A percentile compares a stretch with the other conserved stretches of the same genome.
Conservation (phyloP, 2,797 vertebrate genomes). For the Takifugu rubripes region DNA sequence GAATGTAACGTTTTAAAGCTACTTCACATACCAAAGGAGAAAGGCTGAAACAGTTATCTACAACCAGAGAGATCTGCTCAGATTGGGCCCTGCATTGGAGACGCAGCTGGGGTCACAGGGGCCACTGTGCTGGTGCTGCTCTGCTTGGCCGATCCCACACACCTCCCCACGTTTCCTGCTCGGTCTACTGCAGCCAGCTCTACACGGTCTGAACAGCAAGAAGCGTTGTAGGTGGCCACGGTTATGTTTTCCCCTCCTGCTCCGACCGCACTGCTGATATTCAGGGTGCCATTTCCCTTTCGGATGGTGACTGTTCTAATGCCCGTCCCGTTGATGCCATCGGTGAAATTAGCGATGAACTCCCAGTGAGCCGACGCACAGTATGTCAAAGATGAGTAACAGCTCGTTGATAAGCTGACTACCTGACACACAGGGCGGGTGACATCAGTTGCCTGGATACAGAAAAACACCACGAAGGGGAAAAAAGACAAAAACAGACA, state of each 20-base stretch:
- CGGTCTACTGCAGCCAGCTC: slow-evolving; percentile 61
- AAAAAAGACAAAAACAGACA: not conserved
- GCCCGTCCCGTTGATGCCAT: slow-evolving; percentile 63
- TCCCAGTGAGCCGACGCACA: slow-evolving; percentile 58
- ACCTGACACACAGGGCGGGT: slow-evolving; percentile 45
- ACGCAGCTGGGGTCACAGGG: slow-evolving; percentile 7
- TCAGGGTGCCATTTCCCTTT: slow-evolving; percentile 58
- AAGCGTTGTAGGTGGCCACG: slow-evolving; percentile 50
- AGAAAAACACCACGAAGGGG: not conserved
- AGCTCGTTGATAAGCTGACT: slow-evolving; percentile 30
- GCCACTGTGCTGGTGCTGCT: not conserved
- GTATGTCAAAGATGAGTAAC: slow-evolving; percentile 33
- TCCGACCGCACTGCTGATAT: slow-evolving; percentile 28
- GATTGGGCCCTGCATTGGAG: slow-evolving; percentile 21
- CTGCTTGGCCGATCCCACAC: slow-evolving; percentile 44
- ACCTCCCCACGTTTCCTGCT: slow-evolving; percentile 64
- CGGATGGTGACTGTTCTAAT: slow-evolving; percentile 41
- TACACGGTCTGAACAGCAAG: slow-evolving; percentile 65
- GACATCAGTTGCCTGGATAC: slow-evolving; percentile 57
- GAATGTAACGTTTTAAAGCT: not conserved
- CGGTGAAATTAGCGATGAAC: slow-evolving; percentile 58
- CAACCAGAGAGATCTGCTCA: slow-evolving; percentile 11
- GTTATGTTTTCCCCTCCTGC: slow-evolving; percentile 50
- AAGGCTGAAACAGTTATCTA: slow-evolving; percentile 21
- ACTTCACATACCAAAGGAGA: slow-evolving; percentile 16